Conservation (phyloP, 2,797 vertebrate species). For the Sandelia bainsii region DNA sequence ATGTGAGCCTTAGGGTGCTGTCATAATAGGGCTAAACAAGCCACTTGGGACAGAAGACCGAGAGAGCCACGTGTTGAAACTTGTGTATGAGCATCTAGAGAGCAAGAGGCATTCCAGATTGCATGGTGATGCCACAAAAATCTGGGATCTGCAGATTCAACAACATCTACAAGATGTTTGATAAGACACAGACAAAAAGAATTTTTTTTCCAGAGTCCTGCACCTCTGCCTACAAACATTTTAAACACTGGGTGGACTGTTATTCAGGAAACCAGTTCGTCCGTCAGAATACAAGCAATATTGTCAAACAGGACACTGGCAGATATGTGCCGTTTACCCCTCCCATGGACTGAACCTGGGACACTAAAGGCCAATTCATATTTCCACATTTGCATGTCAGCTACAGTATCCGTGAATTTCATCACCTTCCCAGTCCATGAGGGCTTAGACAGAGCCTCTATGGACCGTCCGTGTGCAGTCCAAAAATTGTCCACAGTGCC, state of each 20-base stretch:
- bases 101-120: slow-evolving; percentile 61
- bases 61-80: slow-evolving; percentile 64
- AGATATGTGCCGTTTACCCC: too few species aligned
- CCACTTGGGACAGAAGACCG: slow-evolving; percentile 58
- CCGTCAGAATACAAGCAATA: too few species aligned
- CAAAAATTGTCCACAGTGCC: too few species aligned
- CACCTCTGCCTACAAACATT: slow-evolving; percentile 35
- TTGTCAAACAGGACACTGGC: background rate
- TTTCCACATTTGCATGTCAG: too few species aligned
- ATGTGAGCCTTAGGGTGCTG: slow-evolving; percentile 63
- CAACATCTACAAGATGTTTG: slow-evolving; percentile 37
- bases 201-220: slow-evolving; percentile 14
- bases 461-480: too few species aligned
- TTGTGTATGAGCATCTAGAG: slow-evolving; percentile 53
- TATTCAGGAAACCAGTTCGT: slow-evolving; percentile 1
- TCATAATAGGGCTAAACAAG: slow-evolving; percentile 73
- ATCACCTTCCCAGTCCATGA: too few species aligned
- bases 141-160: slow-evolving; percentile 26
- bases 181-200: slow-evolving; percentile 31
- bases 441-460: too few species aligned
- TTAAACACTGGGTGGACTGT: slow-evolving; percentile 27
- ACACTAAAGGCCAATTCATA: too few species aligned
- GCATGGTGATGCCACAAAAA: slow-evolving; percentile 60
- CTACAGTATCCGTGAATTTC: too few species aligned
- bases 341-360: too few species aligned